phyloP scores from a whole-genome alignment of 2,888 invertebrate species.

The Scaptomyza parva region DNA sequence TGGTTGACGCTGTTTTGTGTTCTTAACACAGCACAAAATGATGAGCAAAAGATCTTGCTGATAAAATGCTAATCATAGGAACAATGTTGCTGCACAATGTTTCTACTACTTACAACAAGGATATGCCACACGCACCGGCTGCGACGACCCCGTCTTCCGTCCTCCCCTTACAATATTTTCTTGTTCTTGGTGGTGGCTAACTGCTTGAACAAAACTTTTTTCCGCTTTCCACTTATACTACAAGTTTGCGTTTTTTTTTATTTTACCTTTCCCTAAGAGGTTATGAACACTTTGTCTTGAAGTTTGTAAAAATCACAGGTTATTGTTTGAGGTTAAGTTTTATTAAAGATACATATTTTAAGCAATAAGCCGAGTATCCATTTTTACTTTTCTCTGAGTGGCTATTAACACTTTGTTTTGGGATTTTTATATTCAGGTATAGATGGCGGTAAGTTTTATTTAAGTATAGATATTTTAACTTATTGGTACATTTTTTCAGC shows the following conservation, averaged over 20 bases:
- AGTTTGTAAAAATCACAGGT: slow-evolving; percentile 9
- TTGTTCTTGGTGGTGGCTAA: slow-evolving; percentile 45
- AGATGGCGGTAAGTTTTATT: too few species aligned
- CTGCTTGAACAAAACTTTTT: slow-evolving; percentile 58
- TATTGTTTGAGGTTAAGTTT: too few species aligned
- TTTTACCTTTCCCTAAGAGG: slow-evolving; percentile 19
- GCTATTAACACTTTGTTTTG: too few species aligned
- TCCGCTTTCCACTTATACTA: slow-evolving; percentile 57
- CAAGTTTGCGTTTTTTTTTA: slow-evolving; percentile 30
- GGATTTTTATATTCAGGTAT: too few species aligned
- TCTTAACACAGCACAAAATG: slow-evolving; percentile 55
- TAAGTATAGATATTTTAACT: too few species aligned
- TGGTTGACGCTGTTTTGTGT: slow-evolving; percentile 48
- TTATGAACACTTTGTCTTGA: slow-evolving; percentile 24
- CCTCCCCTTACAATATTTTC: background rate
- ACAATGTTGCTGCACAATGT: slow-evolving; percentile 64
- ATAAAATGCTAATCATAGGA: slow-evolving; percentile 78
- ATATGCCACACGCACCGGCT: slow-evolving; percentile 54
- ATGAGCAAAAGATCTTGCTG: slow-evolving; percentile 67
- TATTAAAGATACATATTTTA: too few species aligned
- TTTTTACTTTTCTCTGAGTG: too few species aligned
- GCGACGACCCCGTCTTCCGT: too few species aligned
- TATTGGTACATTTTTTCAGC: too few species aligned
- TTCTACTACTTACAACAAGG: slow-evolving; percentile 31
- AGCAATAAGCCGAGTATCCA: too few species aligned